These are phyloP conservation scores for Liposcelis brunnea DNA, from an alignment of 2,888 invertebrate species.

Conservation along the genomic window DNA sequence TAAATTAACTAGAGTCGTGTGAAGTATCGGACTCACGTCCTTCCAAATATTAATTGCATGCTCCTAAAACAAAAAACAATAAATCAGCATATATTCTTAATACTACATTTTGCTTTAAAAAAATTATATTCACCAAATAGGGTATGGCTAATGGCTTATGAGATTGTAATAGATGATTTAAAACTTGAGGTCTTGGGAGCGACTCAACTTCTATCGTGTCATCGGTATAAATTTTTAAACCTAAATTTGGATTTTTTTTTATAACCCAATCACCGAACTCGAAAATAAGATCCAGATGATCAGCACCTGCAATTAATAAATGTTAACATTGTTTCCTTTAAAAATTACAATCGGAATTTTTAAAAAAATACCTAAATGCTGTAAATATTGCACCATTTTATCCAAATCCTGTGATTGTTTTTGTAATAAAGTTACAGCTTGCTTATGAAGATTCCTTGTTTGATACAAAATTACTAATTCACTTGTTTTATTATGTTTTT, in stretches of 20 bases:
- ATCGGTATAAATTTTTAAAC: conserved; percentile 75
- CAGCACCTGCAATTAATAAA: conserved; percentile 35
- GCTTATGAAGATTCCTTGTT: conserved; percentile 79
- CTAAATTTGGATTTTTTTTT: conserved; percentile 69
- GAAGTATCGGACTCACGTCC: conserved; percentile 68
- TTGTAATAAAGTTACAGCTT: conserved; percentile 74
- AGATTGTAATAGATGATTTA: conserved; percentile 72
- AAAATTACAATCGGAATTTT: background rate
- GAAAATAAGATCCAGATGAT: conserved; percentile 73
- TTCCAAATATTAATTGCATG: conserved; percentile 84
- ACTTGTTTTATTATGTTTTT: conserved; percentile 63
- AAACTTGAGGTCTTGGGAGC: conserved; percentile 70
- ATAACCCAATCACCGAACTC: conserved; percentile 91
- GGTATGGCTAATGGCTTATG: conserved; percentile 71
- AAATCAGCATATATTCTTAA: background rate
- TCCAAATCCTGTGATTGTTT: conserved; percentile 54
- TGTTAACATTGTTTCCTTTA: background rate
- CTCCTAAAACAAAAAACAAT: conserved; percentile 35
- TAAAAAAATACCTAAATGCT: conserved; percentile 52
- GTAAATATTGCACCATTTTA: conserved; percentile 77
- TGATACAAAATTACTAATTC: conserved; percentile 93
- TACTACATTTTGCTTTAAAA: background rate
- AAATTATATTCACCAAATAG: conserved; percentile 44
- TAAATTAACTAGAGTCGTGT: conserved; percentile 78
- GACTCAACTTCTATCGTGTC: conserved; percentile 75